A percentile compares a stretch with the other conserved stretches of the same genome.
These are phyloP conservation scores for Latrodectus hesperus DNA, from an alignment of 2,888 invertebrate genomes.

Conservation along the genomic window DNA sequence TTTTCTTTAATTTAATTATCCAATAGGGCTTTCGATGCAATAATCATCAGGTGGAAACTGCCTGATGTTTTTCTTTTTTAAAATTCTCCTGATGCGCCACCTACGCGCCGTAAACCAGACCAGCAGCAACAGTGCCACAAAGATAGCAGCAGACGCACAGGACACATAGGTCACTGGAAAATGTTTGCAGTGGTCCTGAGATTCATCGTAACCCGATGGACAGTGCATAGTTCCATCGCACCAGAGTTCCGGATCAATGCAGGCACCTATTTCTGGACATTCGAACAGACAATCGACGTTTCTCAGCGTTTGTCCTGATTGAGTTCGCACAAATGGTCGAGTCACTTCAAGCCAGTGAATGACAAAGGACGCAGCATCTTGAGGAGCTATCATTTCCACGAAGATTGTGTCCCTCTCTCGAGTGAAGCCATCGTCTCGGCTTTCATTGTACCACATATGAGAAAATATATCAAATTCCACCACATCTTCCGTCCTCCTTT, in stretches of 20 bases:
- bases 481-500: constrained; percentile 12
- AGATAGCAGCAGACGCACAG: constrained; percentile 33
- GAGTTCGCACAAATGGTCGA: constrained; percentile 69
- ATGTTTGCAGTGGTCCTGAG: constrained; percentile 66
- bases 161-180: constrained; percentile 69
- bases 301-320: constrained; percentile 71
- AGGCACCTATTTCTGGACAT: constrained; percentile 87
- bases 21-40: constrained; percentile 64
- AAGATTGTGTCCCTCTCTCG: constrained; percentile 74
- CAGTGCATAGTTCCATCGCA: constrained; percentile 87
- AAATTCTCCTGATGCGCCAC: constrained; percentile 16
- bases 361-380: constrained; percentile 44
- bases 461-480: constrained; percentile 70
- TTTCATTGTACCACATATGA: constrained; percentile 70
- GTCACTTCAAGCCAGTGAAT: constrained; percentile 70
- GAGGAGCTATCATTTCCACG: constrained; percentile 63
- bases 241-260: constrained; percentile 86
- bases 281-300: constrained; percentile 82
- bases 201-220: constrained; percentile 84
- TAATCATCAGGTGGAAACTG: constrained; percentile 57
- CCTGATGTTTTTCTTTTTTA: constrained; percentile 58
- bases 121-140: constrained; percentile 33
- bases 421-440: constrained; percentile 70
- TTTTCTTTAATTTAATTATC: constrained; percentile 2
- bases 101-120: constrained; percentile 39